Base-by-base conservation (phyloP, 2,113 vertebrate species). In the Gobiocypris rarus region DNA sequence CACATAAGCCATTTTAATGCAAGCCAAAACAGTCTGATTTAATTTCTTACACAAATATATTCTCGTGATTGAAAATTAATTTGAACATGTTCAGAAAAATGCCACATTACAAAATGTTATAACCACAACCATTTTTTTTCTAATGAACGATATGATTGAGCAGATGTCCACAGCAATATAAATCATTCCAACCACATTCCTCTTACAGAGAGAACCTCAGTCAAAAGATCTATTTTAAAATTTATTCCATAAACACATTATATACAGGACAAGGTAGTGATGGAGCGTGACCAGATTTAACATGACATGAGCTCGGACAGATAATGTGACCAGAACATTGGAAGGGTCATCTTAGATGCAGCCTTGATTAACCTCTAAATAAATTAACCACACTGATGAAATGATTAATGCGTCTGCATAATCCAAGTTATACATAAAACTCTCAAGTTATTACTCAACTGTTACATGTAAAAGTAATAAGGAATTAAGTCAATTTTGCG, bases 251-350 rank as follows among this genome's bases (percentile, higher is more conserved):
- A n/a, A 70, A 41, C 31, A 69, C 34, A 5, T 41, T 69, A 69
- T 8, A n/a, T 10, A 77, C 34, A 77, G 6, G 17, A 58, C 38
- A 58, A 41, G n/a, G 4, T 38, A 38, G 22, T 61, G 34, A 78
- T 78, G 56, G 38, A 79, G 58, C 24, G 8, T 79, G 13, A 63
- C 22, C 11, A 38, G n/a, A 78, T 61, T 43, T 50, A 50, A 74
- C 13, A 74, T 74, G 71, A 50, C 71, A 74, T 74, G 71, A 19
- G 38, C 38, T 79, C 15, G 41, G 56, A 79, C 38, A 48, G 54
- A 59, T 79, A 59, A 26, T 48, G 24, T 79, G 76, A 79, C 76
- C 41, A 24, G 13, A 79, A 45, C 58, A 14, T 48, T 76, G 34
- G 56, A 4, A 17, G 41, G 26, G 48, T 17, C 28, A 34, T 84